Evolutionary conservation across 2,888 invertebrate genomes (phyloP).

Genomic region (Diogma glabrata): DNA sequence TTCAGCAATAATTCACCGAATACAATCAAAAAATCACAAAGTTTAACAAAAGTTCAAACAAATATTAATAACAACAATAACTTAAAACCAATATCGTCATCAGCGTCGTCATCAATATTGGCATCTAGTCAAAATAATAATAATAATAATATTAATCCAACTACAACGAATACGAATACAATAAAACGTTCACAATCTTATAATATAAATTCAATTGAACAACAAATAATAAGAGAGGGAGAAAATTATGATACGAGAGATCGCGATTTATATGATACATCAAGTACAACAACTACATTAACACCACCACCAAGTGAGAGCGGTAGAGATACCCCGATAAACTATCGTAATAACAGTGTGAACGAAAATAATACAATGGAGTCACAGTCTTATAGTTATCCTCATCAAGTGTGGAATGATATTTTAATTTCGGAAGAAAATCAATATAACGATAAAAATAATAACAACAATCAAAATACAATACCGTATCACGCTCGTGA

Average conservation of each 20-base stretch:
- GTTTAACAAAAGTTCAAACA: slow-evolving; percentile 16
- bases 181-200: slow-evolving; percentile 22
- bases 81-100: slow-evolving; percentile 18
- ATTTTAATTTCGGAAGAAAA: slow-evolving; percentile 9
- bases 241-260: slow-evolving; percentile 3
- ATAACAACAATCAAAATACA: slow-evolving; percentile 38
- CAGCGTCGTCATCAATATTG: slow-evolving; percentile 7
- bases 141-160: too few relatives aligned
- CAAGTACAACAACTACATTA: slow-evolving; percentile 25
- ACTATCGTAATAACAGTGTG: not conserved
- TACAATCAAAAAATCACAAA: slow-evolving; percentile 16
- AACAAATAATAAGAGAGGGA: not conserved
- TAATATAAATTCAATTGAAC: slow-evolving; percentile 10
- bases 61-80: slow-evolving; percentile 10
- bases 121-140: slow-evolving; percentile 9
- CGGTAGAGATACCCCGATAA: slow-evolving; percentile 22
- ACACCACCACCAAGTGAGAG: slow-evolving; percentile 26
- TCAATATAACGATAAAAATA: not conserved
- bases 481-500: slow-evolving; percentile 88
- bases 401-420: slow-evolving; percentile 36
- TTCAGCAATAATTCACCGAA: slow-evolving; percentile 21
- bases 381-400: slow-evolving; percentile 34
- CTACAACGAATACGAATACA: slow-evolving; percentile 16
- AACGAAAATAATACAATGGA: slow-evolving; percentile 13
- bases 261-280: slow-evolving; percentile 23